Percentiles rank a stretch among this genome's conserved stretches.
These are phyloP conservation scores for Drosophila yooni DNA, from an alignment of 2,888 invertebrate genomes.

Conservation along the genomic window DNA sequence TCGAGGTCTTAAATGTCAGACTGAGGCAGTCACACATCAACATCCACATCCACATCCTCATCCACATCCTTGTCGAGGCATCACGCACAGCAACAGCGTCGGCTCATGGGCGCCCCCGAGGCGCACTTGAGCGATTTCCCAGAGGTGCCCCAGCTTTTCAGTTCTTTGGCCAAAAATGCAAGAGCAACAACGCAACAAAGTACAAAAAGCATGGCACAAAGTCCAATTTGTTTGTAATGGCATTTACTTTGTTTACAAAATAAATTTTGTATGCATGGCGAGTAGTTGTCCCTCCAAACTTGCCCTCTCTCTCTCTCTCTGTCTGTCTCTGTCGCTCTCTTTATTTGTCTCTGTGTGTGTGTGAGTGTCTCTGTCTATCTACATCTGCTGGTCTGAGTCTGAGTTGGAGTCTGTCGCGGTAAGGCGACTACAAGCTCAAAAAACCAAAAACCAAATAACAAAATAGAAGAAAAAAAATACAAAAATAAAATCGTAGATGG, in stretches of 20 bases:
- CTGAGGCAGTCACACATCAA: conserved; percentile 25
- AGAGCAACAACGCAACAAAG: conserved; percentile 50
- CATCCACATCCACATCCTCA: neutral
- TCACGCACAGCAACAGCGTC: conserved; percentile 33
- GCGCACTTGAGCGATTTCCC: conserved; percentile 68
- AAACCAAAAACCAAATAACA: conserved; percentile 17
- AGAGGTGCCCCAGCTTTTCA: conserved; percentile 42
- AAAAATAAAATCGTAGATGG: conserved; percentile 33
- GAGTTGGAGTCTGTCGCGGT: conserved; percentile 17
- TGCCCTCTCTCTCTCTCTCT: conserved; percentile 2
- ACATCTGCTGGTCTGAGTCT: neutral
- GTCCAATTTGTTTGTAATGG: conserved; percentile 81
- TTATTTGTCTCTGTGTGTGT: neutral
- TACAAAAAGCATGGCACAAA: conserved; percentile 71
- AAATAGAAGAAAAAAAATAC: conserved; percentile 2
- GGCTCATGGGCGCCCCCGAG: conserved; percentile 34
- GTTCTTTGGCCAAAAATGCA: conserved; percentile 39
- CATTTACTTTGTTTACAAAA: conserved; percentile 81
- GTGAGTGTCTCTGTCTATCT: neutral
- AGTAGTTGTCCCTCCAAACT: conserved; percentile 56
- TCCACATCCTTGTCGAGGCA: conserved; percentile 33
- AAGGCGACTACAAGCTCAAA: conserved; percentile 42
- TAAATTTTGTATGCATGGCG: conserved; percentile 80
- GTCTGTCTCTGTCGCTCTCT: no score
- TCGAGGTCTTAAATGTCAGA: conserved; percentile 69